Conservation (phyloP, 2,797 vertebrate species). For the Galagoides demidoff region DNA sequence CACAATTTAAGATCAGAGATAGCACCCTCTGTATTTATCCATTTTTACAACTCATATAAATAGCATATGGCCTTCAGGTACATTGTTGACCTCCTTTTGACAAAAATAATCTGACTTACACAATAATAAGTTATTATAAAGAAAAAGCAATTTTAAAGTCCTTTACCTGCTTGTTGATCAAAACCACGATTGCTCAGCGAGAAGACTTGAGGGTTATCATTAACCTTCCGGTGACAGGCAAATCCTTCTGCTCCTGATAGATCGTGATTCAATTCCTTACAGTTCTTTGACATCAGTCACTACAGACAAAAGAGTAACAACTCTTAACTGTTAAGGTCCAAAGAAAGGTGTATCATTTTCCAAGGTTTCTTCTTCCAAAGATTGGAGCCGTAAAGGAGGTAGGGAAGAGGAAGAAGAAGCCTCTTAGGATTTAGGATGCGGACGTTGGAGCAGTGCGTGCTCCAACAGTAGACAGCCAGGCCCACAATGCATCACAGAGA, state of each 20-base stretch:
- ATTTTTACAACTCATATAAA: slow-evolving; percentile 63
- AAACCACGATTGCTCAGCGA: slow-evolving; percentile 68
- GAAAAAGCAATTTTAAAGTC: slow-evolving; percentile 69
- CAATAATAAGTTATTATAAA: slow-evolving; percentile 76
- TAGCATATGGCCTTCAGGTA: slow-evolving; percentile 1
- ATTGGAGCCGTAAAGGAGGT: neutral
- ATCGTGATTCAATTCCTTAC: slow-evolving; percentile 44
- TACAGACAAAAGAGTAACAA: slow-evolving; percentile 36
- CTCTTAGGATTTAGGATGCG: neutral
- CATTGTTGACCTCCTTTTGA: slow-evolving; percentile 68
- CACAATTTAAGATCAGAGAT: neutral
- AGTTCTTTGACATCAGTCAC: slow-evolving; percentile 57
- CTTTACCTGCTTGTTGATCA: slow-evolving; percentile 72
- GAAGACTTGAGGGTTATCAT: slow-evolving; percentile 57
- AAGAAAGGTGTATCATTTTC: slow-evolving; percentile 56
- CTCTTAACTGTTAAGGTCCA: slow-evolving; percentile 52
- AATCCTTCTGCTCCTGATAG: slow-evolving; percentile 72
- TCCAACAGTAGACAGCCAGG: slow-evolving; percentile 67
- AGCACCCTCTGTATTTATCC: neutral
- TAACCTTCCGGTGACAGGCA: slow-evolving; percentile 65
- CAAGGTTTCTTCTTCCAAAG: slow-evolving; percentile 67
- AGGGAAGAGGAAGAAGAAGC: neutral
- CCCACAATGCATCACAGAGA: slow-evolving; percentile 41
- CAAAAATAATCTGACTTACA: slow-evolving; percentile 70
- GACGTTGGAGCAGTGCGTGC: slow-evolving; percentile 55